A percentile compares a stretch with the other conserved stretches of the same genome.
These are phyloP conservation scores for Phrynocephalus guinanensis DNA, from an alignment of 2,797 vertebrate species.

Conservation along the genomic window DNA sequence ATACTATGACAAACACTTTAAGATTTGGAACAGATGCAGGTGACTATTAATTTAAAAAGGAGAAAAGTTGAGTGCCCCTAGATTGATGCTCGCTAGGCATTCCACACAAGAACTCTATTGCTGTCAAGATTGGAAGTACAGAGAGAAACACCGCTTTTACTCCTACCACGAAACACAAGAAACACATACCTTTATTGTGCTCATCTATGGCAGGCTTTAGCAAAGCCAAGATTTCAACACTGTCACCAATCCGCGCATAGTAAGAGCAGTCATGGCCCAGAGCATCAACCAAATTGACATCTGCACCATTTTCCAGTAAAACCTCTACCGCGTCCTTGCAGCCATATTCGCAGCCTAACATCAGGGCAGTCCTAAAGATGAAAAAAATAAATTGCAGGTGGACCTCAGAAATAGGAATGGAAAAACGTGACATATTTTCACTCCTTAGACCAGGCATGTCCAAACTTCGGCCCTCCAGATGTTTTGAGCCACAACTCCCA, in stretches of 20 bases:
- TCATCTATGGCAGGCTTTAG: conserved; percentile 88
- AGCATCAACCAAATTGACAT: conserved; percentile 84
- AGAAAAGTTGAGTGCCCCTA: background rate
- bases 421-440: too few relatives aligned
- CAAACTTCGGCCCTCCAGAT: too few relatives aligned
- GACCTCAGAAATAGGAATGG: background rate
- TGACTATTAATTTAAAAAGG: too few relatives aligned
- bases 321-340: conserved; percentile 95
- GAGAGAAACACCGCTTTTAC: background rate
- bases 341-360: conserved; percentile 92
- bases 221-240: conserved; percentile 85
- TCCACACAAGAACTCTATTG: too few relatives aligned
- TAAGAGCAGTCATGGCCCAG: conserved; percentile 90
- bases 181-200: conserved; percentile 82
- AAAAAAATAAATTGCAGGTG: background rate
- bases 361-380: conserved; percentile 87
- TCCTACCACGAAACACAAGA: background rate
- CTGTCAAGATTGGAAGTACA: too few relatives aligned
- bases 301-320: conserved; percentile 85
- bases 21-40: too few relatives aligned
- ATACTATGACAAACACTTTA: too few relatives aligned
- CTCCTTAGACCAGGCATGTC: too few relatives aligned
- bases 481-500: too few relatives aligned
- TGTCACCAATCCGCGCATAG: conserved; percentile 93
- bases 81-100: too few relatives aligned